A percentile compares a stretch with the other conserved stretches of the same genome.
These are phyloP conservation scores for Fabriciana adippe DNA, from an alignment of 2,888 invertebrate genomes.

Conservation along the genomic window DNA sequence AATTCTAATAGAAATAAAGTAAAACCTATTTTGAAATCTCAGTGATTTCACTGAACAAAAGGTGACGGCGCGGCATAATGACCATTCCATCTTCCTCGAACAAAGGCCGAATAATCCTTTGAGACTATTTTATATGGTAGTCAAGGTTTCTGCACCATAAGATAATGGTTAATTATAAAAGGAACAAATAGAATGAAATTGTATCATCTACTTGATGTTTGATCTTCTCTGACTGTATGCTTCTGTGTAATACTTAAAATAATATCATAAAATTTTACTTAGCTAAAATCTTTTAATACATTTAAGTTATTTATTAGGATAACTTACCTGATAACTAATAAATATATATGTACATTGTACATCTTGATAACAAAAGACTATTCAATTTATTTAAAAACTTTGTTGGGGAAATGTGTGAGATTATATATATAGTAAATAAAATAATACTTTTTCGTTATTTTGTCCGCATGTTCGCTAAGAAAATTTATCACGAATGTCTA, in stretches of 20 bases:
- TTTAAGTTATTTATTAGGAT: too few species aligned
- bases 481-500: too few species aligned
- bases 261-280: too few species aligned
- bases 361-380: too few species aligned
- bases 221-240: background rate
- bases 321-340: too few species aligned
- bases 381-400: too few species aligned
- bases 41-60: slow-evolving; percentile 40
- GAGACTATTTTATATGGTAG: slow-evolving; percentile 38
- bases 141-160: slow-evolving; percentile 20
- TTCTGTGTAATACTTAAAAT: background rate
- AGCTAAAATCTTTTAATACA: too few species aligned
- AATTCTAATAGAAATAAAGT: slow-evolving; percentile 32
- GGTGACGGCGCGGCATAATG: slow-evolving; percentile 38
- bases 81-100: slow-evolving; percentile 38
- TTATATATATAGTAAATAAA: too few species aligned
- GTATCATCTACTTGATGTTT: slow-evolving; percentile 1
- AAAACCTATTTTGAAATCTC: slow-evolving; percentile 36
- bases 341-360: too few species aligned
- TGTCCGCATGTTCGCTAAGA: too few species aligned
- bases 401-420: too few species aligned
- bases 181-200: slow-evolving; percentile 11
- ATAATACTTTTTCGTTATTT: too few species aligned
- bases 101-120: slow-evolving; percentile 50
- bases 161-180: slow-evolving; percentile 25